phyloP scores from a whole-genome alignment of 2,113 vertebrate species.

The Anser cygnoides region DNA sequence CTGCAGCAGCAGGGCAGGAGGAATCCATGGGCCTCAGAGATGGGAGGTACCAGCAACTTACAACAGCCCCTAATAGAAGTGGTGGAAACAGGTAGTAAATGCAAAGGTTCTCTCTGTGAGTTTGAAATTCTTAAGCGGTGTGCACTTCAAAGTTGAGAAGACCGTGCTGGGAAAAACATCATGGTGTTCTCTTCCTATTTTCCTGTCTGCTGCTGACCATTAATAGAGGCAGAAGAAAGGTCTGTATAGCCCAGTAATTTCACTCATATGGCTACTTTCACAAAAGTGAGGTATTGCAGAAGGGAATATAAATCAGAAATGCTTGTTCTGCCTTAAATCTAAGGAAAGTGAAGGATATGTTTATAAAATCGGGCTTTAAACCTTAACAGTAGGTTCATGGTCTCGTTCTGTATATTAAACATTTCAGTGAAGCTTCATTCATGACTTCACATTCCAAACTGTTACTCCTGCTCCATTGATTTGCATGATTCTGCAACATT shows the following conservation, averaged over 20 bases:
- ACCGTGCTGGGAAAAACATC: background rate
- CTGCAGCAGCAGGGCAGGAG: background rate
- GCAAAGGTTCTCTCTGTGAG: background rate
- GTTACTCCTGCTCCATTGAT: background rate
- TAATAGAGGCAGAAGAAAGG: background rate
- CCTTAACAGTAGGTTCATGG: background rate
- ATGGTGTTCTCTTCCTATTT: background rate
- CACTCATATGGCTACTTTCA: background rate
- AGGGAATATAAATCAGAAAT: background rate
- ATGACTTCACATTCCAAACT: background rate
- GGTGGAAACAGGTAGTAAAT: background rate
- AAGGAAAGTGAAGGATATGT: background rate
- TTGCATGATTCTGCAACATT: background rate
- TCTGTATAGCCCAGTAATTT: background rate
- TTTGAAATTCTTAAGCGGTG: background rate
- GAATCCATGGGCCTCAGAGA: background rate
- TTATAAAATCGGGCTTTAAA: background rate
- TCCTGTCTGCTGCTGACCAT: background rate
- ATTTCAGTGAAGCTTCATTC: background rate
- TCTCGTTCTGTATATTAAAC: background rate
- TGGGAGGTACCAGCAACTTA: background rate
- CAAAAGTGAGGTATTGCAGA: background rate
- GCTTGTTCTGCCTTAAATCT: background rate
- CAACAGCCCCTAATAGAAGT: accelerated
- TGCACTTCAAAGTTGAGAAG: background rate